Base-by-base conservation (phyloP, 2,797 vertebrate species). In the Percopsis omiscomaycus region DNA sequence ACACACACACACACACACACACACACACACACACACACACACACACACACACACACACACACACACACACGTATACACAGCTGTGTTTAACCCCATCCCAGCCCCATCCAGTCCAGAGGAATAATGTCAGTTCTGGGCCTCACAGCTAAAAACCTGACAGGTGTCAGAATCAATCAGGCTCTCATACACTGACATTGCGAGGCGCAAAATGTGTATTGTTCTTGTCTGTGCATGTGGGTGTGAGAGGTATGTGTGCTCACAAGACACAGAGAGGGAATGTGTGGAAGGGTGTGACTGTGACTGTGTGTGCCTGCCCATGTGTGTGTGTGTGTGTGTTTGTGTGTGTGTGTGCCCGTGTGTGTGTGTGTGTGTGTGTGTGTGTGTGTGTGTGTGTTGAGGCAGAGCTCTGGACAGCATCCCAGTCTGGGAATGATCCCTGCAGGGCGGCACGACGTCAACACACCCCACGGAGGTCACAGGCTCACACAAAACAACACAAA, bases 361-460 rank as follows among this genome's bases (percentile, higher is more conserved):
- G 42, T 55, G 61, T 54, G 22, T 54, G 22, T 22, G 22, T 22
- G 16, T 64, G 68, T 70, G 59, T 52, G 15, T 49, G 63, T 69
- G 55, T 61, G 68, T 48, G 86, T 68, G 22, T 22, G 22, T 22
- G 77, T 76, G 82, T 72, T 75, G 74, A 83, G 74, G 78, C 85
- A 74, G 73, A 72, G 77, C 58, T 80, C 74, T 85, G 84, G 85
- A 82, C 62, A 3, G 11, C 68, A 27, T 83, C 88, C 85, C 82
- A 80, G 80, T 80, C 58, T 0, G 42, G 70, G 60, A 75, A 30
- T 56, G 30, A 59, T 28, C 28, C 44, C 79, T 77, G 79, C 69
- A 47, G 78, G 78, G 71, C 71, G 66, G 71, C 75, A 0, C 74
- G 68, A 71, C 73, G 45, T 68, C 78, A 8, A 42, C 0, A 32